These are phyloP conservation scores for Flexamia atlantica DNA, from an alignment of 2,888 invertebrate genomes.

Conservation along the genomic window DNA sequence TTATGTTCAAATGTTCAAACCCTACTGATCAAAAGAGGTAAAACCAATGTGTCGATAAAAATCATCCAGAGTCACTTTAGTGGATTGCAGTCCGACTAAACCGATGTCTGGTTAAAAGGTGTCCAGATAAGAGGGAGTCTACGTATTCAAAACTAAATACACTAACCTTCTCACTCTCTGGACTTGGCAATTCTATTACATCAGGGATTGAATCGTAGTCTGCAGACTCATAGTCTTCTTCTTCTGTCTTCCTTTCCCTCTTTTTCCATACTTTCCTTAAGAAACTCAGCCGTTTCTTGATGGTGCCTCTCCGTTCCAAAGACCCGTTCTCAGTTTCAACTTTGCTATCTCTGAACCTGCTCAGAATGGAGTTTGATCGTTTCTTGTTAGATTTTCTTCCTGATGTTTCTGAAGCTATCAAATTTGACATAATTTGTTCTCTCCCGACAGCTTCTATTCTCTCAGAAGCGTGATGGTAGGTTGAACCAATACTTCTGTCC, in stretches of 20 bases:
- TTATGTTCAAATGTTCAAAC: too few species aligned
- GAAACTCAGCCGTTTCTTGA: conserved; percentile 68
- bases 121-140: too few species aligned
- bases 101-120: too few species aligned
- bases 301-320: conserved; percentile 54
- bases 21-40: too few species aligned
- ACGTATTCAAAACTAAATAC: not conserved
- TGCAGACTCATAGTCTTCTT: conserved; percentile 57
- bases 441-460: conserved; percentile 17
- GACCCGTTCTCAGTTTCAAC: conserved; percentile 46
- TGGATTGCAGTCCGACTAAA: too few species aligned
- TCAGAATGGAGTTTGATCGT: conserved; percentile 71
- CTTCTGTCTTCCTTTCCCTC: conserved; percentile 66
- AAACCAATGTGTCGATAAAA: too few species aligned
- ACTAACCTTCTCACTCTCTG: conserved; percentile 66
- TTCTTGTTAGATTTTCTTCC: conserved; percentile 64
- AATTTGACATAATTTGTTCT: conserved; percentile 20
- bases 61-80: too few species aligned
- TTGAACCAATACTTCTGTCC: conserved; percentile 47
- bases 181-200: conserved; percentile 64
- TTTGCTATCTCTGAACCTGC: conserved; percentile 63
- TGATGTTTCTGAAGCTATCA: conserved; percentile 1
- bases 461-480: conserved; percentile 30
- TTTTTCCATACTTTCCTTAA: conserved; percentile 67
- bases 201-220: conserved; percentile 62